Base-by-base conservation (phyloP, 2,888 invertebrate genomes). In the Subacronicta megacephala region DNA sequence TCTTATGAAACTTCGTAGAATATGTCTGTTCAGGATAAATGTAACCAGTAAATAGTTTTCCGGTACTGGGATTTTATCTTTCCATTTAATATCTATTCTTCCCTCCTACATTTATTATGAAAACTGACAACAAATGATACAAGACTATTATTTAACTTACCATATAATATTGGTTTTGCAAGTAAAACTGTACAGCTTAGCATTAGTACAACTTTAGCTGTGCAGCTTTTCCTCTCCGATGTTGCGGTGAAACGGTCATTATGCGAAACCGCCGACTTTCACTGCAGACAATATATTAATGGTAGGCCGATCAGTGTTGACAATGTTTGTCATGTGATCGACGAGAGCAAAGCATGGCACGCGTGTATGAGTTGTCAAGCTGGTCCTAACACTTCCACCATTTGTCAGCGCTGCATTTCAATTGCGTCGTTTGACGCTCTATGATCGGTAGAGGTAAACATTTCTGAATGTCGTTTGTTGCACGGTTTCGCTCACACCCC, bases 201-300 rank as follows among this genome's bases (percentile, higher is more conserved):
- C n/a, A n/a, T n/a, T n/a, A n/a, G n/a, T n/a, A n/a, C n/a, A n/a
- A n/a, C n/a, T n/a, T n/a, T n/a, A n/a, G n/a, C n/a, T n/a, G n/a
- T n/a, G n/a, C n/a, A n/a, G 57, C 72, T 77, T 74, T 78, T 74
- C 73, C 72, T 62, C 66, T 72, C 58, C 36, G 45, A 57, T 50
- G 62, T 37, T 72, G 75, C 45, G 76, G 80, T 70, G 74, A 76
- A 66, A 69, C 61, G 52, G 59, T 62, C 58, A 68, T 76, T 71
- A 71, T 57, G 50, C 43, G 59, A 59, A 72, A 67, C 67, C 66
- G 45, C 63, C 23, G 23, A 61, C 80, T 80, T 78, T 80, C 80
- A 70, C 78, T 70, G 10, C 41, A 45, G 37, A 51, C 51, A 57
- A 66, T 66, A 63, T 70, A 66, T 70, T 64, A 63, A 70, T 70